phyloP scores from a whole-genome alignment of 2,797 vertebrate species.

The Pangasius mekongensis region DNA sequence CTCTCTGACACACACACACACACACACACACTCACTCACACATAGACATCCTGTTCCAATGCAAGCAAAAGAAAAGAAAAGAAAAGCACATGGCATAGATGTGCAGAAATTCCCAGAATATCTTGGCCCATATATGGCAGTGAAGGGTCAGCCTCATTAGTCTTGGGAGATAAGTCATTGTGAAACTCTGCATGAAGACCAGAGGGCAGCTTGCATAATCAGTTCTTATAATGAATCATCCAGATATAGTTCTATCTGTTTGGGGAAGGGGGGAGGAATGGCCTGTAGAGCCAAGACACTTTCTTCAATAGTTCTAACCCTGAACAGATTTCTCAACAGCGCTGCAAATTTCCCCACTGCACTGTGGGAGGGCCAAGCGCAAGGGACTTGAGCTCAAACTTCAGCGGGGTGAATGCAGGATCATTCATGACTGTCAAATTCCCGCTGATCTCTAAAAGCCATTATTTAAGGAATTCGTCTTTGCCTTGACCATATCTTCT shows the following conservation, averaged over 20 bases:
- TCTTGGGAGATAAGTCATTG: constrained; percentile 53
- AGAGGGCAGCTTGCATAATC: constrained; percentile 60
- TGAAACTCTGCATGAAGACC: constrained; percentile 56
- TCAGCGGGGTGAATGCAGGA: neutral
- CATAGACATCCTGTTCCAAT: constrained; percentile 16
- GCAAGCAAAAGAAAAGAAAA: constrained; percentile 27
- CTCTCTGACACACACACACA: constrained; percentile 18
- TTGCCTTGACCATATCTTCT: neutral
- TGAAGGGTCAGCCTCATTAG: constrained; percentile 56
- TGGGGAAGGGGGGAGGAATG: constrained; percentile 9
- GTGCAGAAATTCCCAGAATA: constrained; percentile 47
- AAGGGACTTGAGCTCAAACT: constrained; percentile 20
- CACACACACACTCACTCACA: constrained; percentile 17
- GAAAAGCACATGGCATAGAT: constrained; percentile 28
- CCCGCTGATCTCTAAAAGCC: neutral
- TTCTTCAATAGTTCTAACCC: constrained; percentile 40
- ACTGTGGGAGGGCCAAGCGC: constrained; percentile 11
- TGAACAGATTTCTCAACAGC: constrained; percentile 34
- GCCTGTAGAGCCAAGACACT: constrained; percentile 46
- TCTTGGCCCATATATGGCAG: constrained; percentile 50
- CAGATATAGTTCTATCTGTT: constrained; percentile 49
- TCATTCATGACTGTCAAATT: constrained; percentile 16
- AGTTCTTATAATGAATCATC: constrained; percentile 56
- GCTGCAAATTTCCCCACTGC: neutral
- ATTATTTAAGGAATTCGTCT: constrained; percentile 29